Evolutionary conservation across 2,888 invertebrate species (phyloP).

Genomic region (Hedya salicella): DNA sequence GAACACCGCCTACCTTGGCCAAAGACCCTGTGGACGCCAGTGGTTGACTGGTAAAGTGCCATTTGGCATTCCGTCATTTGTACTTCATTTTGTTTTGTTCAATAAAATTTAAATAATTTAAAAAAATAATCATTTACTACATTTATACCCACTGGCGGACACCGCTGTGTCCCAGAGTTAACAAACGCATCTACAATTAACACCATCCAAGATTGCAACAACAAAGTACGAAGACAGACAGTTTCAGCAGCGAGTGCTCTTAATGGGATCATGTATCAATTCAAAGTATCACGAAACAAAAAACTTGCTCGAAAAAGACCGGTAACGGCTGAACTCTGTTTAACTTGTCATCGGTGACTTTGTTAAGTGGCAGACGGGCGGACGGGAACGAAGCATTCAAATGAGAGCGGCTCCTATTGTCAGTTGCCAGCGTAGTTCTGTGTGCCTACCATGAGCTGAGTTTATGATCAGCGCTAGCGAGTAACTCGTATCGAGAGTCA

Average conservation of each 20-base stretch:
- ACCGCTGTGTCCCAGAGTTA: background rate
- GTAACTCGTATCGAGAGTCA: too few relatives aligned
- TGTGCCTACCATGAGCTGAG: too few relatives aligned
- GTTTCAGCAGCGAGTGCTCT: slow-evolving; percentile 57
- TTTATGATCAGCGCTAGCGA: too few relatives aligned
- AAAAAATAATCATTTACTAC: too few relatives aligned
- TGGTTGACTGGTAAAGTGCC: too few relatives aligned
- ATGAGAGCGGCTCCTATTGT: background rate
- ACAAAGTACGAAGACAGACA: slow-evolving; percentile 39
- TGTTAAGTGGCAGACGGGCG: slow-evolving; percentile 56
- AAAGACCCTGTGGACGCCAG: too few relatives aligned
- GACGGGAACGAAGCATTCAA: slow-evolving; percentile 25
- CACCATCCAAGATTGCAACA: slow-evolving; percentile 16
- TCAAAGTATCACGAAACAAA: slow-evolving; percentile 60
- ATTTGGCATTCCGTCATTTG: too few relatives aligned
- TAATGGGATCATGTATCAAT: slow-evolving; percentile 74
- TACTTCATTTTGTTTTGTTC: too few relatives aligned
- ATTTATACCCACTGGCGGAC: too few relatives aligned
- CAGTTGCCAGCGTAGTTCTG: too few relatives aligned
- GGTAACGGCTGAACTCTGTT: slow-evolving; percentile 64
- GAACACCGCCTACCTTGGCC: too few relatives aligned
- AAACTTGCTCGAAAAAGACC: slow-evolving; percentile 56
- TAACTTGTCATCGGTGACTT: slow-evolving; percentile 67
- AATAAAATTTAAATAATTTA: too few relatives aligned
- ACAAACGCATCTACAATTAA: slow-evolving; percentile 20